A percentile compares a stretch with the other conserved stretches of the same genome.
These are phyloP conservation scores for Rhodinocichla rosea DNA, from an alignment of 2,113 vertebrate species.

Conservation along the genomic window DNA sequence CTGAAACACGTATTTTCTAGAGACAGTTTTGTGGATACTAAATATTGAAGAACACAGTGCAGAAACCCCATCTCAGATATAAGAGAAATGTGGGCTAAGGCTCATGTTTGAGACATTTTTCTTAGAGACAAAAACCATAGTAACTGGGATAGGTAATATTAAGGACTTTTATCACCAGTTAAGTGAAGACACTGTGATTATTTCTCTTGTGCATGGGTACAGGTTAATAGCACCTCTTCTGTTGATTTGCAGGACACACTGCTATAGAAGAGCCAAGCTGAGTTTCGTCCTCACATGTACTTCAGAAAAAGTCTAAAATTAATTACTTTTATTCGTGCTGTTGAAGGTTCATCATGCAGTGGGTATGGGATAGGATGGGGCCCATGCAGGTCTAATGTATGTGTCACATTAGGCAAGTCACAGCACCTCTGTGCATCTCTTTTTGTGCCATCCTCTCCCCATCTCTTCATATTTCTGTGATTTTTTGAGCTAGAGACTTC, in stretches of 20 bases:
- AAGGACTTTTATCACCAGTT: not conserved
- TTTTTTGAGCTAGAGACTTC: not conserved
- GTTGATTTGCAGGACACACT: not conserved
- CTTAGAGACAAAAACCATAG: not conserved
- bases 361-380: not conserved
- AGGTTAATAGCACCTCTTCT: not conserved
- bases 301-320: not conserved
- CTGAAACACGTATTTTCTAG: not conserved
- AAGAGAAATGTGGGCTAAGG: not conserved
- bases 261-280: not conserved
- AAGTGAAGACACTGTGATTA: not conserved
- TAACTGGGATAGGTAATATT: not conserved
- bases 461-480: not conserved
- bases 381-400: not conserved
- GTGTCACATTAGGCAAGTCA: not conserved
- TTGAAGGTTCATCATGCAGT: not conserved
- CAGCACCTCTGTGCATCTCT: not conserved
- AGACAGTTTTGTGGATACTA: not conserved
- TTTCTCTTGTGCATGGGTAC: not conserved
- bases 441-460: not conserved
- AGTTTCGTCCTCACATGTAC: not conserved
- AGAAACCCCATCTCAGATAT: not conserved
- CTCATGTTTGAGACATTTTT: not conserved
- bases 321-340: not conserved
- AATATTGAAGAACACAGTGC: not conserved